These are phyloP conservation scores for Lasioglossum zephyrum DNA, from an alignment of 2,888 invertebrate species.

Conservation along the genomic window DNA sequence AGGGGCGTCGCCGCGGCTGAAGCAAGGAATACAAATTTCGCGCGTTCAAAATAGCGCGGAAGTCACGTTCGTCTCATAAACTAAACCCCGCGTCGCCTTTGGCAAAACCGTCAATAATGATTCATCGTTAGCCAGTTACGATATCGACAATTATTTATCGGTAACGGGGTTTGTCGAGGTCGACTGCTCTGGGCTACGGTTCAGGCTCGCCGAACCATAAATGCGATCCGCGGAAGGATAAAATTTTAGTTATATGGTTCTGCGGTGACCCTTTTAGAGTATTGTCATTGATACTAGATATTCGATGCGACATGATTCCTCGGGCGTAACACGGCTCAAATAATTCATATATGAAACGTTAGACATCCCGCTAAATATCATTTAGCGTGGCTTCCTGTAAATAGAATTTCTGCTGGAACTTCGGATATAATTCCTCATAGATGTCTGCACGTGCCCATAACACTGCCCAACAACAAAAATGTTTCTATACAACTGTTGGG, in stretches of 20 bases:
- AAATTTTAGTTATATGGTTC: slow-evolving; percentile 28
- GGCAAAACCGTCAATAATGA: slow-evolving; percentile 27
- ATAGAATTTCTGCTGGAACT: neutral
- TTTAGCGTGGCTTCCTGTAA: neutral
- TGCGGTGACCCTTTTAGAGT: neutral
- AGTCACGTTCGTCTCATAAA: slow-evolving; percentile 2
- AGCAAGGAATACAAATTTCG: neutral
- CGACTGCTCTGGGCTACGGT: neutral
- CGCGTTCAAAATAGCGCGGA: neutral
- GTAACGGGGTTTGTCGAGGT: slow-evolving; percentile 11
- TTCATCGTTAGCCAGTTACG: slow-evolving; percentile 23
- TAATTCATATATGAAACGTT: neutral
- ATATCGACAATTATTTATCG: slow-evolving; percentile 46
- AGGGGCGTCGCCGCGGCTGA: too few relatives aligned
- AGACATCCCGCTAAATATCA: neutral
- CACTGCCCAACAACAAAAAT: too few relatives aligned
- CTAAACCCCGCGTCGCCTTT: neutral
- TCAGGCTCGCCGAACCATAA: slow-evolving; percentile 6
- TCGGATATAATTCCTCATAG: neutral
- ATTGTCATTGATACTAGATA: slow-evolving; percentile 17
- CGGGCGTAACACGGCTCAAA: neutral
- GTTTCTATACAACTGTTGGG: too few relatives aligned
- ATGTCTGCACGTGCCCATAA: neutral
- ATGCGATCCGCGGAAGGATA: slow-evolving; percentile 30
- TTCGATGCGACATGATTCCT: neutral